These are phyloP conservation scores for Panopea generosa DNA, from an alignment of 2,888 invertebrate species.

Conservation along the genomic window DNA sequence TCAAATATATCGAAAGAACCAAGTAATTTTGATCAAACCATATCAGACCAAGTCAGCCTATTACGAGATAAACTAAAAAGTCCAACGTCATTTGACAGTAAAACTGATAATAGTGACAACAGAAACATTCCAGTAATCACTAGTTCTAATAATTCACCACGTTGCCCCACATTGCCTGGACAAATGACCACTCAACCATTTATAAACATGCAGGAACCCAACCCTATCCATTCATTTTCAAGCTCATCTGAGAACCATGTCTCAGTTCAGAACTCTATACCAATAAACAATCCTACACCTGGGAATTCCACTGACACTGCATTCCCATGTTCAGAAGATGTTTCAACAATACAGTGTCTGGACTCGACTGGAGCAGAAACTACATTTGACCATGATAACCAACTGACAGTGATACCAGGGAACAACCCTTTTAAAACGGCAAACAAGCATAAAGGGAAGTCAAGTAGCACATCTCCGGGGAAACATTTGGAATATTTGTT, in stretches of 20 bases:
- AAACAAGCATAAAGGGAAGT: conserved; percentile 6
- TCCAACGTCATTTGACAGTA: conserved; percentile 15
- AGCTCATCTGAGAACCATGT: no score
- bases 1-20: conserved; percentile 14
- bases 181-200: neutral
- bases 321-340: no score
- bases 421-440: conserved; percentile 36
- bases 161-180: neutral
- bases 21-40: conserved; percentile 47
- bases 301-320: no score
- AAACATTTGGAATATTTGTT: conserved; percentile 47
- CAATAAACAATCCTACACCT: no score
- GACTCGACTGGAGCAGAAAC: neutral
- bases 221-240: conserved; percentile 4
- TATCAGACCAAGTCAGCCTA: conserved; percentile 47
- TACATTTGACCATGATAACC: conserved; percentile 45
- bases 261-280: no score
- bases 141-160: no score
- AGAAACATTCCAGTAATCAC: no score
- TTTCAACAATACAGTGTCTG: no score
- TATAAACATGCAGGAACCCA: conserved; percentile 17
- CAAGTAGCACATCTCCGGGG: neutral
- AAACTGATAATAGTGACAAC: no score
- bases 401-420: conserved; percentile 48
- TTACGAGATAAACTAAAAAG: conserved; percentile 35